These are phyloP conservation scores for Psephotus haematonotus DNA, from an alignment of 2,113 vertebrate species.

Conservation along the genomic window DNA sequence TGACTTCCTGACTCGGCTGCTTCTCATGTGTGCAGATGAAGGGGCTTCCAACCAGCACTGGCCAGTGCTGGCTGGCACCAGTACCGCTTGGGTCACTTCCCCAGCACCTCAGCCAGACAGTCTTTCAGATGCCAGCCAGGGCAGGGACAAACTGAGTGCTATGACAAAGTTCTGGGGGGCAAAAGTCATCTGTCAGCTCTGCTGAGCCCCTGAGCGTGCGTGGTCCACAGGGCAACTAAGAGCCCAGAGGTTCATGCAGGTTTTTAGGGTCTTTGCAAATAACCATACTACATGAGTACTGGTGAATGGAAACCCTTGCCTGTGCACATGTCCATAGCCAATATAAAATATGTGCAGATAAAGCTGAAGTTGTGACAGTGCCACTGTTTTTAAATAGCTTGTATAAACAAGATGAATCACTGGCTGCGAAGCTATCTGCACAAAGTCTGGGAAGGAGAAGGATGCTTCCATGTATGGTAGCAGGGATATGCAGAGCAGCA, in stretches of 20 bases:
- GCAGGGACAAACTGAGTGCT: not conserved
- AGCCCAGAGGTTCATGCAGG: accelerated
- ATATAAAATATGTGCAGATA: accelerated
- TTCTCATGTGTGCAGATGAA: not conserved
- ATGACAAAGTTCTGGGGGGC: not conserved
- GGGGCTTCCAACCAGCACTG: not conserved
- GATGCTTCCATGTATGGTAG: not conserved
- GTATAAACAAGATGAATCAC: not conserved
- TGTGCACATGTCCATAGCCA: not conserved
- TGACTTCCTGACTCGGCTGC: not conserved
- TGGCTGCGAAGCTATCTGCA: not conserved
- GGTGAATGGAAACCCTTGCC: not conserved
- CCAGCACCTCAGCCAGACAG: not conserved
- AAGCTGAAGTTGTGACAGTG: not conserved
- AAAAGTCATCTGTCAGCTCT: not conserved
- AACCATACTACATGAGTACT: accelerated
- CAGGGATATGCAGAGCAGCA: not conserved
- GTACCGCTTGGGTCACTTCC: not conserved
- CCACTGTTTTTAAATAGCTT: not conserved
- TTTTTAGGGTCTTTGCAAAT: not conserved
- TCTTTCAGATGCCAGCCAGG: not conserved
- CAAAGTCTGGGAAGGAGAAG: not conserved
- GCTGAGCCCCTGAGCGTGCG: not conserved
- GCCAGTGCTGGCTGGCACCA: not conserved
- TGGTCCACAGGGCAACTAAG: not conserved